Base-by-base conservation (phyloP, 2,888 invertebrate genomes). In the Caenorhabditis imperialis region DNA sequence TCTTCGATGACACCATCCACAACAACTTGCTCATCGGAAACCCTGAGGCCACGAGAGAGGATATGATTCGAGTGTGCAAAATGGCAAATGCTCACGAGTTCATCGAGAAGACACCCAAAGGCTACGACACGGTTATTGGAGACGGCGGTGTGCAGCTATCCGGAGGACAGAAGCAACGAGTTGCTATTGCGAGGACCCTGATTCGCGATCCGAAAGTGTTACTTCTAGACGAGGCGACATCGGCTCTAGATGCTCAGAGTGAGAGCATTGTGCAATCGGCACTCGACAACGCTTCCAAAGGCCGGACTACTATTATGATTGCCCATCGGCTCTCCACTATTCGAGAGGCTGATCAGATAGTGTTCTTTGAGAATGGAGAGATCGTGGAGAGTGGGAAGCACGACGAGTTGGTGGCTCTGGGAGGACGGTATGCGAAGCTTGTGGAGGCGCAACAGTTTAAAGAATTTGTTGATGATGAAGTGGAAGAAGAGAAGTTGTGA, bases 81-180 rank as follows among this genome's bases (percentile, higher is more conserved):
- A 71, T 72, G 67, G 77, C 77, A 18, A 77, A 77, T 54, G 77
- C 77, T 23, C 73, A 77, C 57, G 73, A 77, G 18, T 73, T 77
- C 42, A 77, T 77, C n/a, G 40, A 40, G 50, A 69, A 73, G 33
- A 58, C 63, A n/a, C 73, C 73, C 5, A 61, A 73, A 38, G 77
- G 77, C n/a, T 77, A 77, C 30, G 65, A 77, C 14, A 77, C 77
- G 12, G 10, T 70, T 2, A 69, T 77, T 30, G 93, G 93, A 25
- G 91, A 92, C 45, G 92, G 92, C 87, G 93, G 93, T 1, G 92
- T 93, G 0, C 93, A 93, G 81, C 89, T 93, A 60, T 93, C 93
- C 0, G 94, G 94, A 16, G 94, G 94, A 0, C 94, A 94, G 89
- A 94, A 94, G 88, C 94, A 94, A 88, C 90, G 94, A 57, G 92